phyloP scores from a whole-genome alignment of 2,113 vertebrate genomes.

The Patagioenas fasciata region DNA sequence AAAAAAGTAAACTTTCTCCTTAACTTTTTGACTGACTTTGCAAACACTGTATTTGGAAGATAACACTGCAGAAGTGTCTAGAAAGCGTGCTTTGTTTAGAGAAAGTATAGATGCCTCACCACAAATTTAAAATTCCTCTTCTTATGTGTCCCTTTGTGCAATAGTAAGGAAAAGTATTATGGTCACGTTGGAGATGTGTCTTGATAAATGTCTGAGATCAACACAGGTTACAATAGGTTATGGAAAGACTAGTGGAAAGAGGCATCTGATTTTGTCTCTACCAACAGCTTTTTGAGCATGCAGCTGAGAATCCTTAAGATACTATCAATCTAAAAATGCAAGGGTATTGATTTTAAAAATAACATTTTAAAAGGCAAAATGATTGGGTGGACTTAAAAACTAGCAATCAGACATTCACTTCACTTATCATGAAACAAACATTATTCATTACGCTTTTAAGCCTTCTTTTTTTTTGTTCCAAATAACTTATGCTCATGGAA shows the following conservation, averaged over 20 bases:
- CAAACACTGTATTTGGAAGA: neutral
- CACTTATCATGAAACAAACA: neutral
- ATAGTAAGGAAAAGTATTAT: neutral
- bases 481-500: neutral
- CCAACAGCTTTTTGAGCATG: neutral
- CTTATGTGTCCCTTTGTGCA: neutral
- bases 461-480: neutral
- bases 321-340: neutral
- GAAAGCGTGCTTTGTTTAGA: neutral
- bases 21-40: neutral
- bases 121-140: neutral
- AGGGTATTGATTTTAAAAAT: neutral
- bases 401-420: neutral
- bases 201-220: neutral
- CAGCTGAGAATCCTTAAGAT: neutral
- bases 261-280: neutral
- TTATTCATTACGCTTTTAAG: neutral
- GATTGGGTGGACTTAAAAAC: neutral
- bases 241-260: neutral
- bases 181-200: rapidly evolving
- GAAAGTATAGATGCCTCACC: neutral
- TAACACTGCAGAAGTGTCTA: neutral
- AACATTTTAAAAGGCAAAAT: neutral
- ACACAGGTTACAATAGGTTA: neutral
- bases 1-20: neutral